These are phyloP conservation scores for Dryobotodes eremita DNA, from an alignment of 2,888 invertebrate species.

Conservation along the genomic window DNA sequence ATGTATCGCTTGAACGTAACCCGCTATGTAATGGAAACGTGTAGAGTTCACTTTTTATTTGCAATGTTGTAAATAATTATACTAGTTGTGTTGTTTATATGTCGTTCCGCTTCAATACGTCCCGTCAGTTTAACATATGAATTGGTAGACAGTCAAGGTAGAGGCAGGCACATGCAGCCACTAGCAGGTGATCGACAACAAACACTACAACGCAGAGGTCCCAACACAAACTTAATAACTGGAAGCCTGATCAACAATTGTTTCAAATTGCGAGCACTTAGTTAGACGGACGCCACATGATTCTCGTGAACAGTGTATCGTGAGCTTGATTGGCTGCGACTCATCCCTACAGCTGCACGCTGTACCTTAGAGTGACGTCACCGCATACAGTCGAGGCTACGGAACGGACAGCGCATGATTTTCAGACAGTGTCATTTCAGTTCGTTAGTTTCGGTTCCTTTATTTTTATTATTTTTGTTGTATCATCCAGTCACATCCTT, in stretches of 20 bases:
- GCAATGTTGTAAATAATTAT: constrained; percentile 61
- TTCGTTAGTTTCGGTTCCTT: constrained; percentile 50
- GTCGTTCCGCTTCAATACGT: constrained; percentile 31
- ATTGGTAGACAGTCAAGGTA: not conserved
- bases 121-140: constrained; percentile 2
- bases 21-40: constrained; percentile 68
- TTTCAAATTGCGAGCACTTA: not conserved
- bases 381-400: not conserved
- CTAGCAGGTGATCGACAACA: not conserved
- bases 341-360: not conserved
- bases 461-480: constrained; percentile 53
- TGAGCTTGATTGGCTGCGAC: constrained; percentile 4
- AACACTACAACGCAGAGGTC: not conserved
- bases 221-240: not conserved
- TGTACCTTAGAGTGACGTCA: constrained; percentile 2
- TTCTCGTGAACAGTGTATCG: not conserved
- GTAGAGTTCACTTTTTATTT: constrained; percentile 70
- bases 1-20: constrained; percentile 65
- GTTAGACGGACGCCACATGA: not conserved
- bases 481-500: constrained; percentile 61
- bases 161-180: constrained; percentile 13
- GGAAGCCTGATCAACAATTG: not conserved
- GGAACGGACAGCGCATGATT: constrained; percentile 18
- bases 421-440: constrained; percentile 8
- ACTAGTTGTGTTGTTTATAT: constrained; percentile 50